These are phyloP conservation scores for Apamea crenata DNA, from an alignment of 2,888 invertebrate genomes.

Conservation along the genomic window DNA sequence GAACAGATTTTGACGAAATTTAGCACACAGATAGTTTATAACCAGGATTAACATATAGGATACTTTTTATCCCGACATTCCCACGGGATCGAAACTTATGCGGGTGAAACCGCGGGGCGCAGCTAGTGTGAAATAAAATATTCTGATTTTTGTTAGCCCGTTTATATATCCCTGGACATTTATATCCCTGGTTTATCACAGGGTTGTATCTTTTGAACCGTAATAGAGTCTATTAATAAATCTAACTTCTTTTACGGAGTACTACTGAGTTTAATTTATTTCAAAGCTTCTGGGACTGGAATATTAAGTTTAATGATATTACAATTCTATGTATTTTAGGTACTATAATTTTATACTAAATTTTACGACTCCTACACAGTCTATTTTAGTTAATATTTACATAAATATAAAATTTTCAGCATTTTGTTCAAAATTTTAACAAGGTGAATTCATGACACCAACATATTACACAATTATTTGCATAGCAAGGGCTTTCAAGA, in stretches of 20 bases:
- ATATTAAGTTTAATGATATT: conserved; percentile 17
- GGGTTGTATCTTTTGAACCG: neutral
- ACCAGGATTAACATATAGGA: no score
- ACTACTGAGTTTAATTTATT: neutral
- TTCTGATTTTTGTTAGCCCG: no score
- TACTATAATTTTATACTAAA: neutral
- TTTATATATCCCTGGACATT: no score
- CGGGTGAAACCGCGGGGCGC: no score
- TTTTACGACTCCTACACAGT: neutral
- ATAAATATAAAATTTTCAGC: conserved; percentile 10
- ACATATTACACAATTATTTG: conserved; percentile 51
- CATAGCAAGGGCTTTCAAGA: conserved; percentile 44
- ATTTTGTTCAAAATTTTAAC: conserved; percentile 43
- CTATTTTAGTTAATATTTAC: conserved; percentile 23
- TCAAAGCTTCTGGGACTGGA: neutral
- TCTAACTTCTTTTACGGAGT: no score
- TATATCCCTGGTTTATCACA: no score
- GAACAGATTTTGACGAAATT: no score
- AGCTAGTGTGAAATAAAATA: no score
- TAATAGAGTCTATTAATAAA: conserved; percentile 10
- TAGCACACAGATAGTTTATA: no score
- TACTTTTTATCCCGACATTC: no score
- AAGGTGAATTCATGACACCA: conserved; percentile 27
- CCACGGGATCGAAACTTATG: no score
- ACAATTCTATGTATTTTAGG: conserved; percentile 24